Conservation (phyloP, 2,113 vertebrate species). For the Eptatretus burgeri region DNA sequence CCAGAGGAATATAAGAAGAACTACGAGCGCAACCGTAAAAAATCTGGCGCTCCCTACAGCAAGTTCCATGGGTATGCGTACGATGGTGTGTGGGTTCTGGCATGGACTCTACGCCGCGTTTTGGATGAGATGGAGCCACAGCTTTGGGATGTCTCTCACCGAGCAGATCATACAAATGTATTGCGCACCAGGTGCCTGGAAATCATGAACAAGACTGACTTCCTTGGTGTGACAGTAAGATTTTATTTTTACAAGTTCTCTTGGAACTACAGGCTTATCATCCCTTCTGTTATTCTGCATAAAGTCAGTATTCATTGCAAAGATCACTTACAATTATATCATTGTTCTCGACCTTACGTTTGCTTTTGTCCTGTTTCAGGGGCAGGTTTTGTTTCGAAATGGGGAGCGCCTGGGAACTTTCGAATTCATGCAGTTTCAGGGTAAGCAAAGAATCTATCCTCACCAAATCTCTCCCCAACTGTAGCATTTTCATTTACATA, state of each 20-base stretch:
- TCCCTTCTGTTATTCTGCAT: no score
- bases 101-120: slow-evolving; percentile 31
- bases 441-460: background rate
- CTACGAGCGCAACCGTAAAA: slow-evolving; percentile 42
- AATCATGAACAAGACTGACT: no score
- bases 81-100: slow-evolving; percentile 96
- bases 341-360: no score
- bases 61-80: slow-evolving; percentile 97
- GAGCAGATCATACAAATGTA: no score
- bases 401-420: background rate
- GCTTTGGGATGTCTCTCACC: no score
- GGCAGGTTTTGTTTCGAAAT: background rate
- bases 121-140: no score
- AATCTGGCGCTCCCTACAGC: slow-evolving; percentile 53
- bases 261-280: no score
- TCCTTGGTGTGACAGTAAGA: no score
- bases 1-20: slow-evolving; percentile 77
- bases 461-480: background rate
- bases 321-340: no score
- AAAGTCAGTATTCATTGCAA: no score
- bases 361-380: background rate
- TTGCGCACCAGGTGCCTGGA: no score
- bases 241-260: no score
- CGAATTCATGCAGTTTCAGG: background rate
- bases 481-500: background rate